phyloP scores from a whole-genome alignment of 2,888 invertebrate genomes.

The Chrysolina oricalcia region DNA sequence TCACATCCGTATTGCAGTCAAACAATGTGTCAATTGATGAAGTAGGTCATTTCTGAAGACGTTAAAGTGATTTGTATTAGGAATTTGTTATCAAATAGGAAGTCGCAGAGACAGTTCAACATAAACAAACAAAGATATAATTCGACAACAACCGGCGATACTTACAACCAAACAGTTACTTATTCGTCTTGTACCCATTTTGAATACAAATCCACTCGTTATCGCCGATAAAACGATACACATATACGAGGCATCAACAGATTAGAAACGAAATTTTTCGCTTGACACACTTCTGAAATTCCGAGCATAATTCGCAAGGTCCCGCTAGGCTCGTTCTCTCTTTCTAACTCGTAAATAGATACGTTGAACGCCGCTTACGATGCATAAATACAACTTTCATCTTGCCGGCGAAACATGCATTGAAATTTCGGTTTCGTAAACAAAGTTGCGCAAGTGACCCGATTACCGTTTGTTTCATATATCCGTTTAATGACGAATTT shows the following conservation, averaged over 20 bases:
- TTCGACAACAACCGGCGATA: too few species aligned
- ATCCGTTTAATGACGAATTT: neutral
- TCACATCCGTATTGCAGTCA: too few species aligned
- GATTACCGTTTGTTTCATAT: neutral
- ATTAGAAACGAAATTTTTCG: conserved; percentile 55
- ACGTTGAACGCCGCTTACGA: conserved; percentile 1
- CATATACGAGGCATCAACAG: conserved; percentile 13
- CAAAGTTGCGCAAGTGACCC: conserved; percentile 33
- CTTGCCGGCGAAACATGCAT: conserved; percentile 34
- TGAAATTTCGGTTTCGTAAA: conserved; percentile 38
- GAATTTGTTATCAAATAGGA: too few species aligned
- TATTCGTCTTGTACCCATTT: too few species aligned
- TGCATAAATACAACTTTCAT: conserved; percentile 35
- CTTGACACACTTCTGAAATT: conserved; percentile 61
- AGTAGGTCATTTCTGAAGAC: too few species aligned
- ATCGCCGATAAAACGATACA: neutral
- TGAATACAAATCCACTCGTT: neutral
- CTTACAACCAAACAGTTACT: too few species aligned
- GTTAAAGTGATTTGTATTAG: too few species aligned
- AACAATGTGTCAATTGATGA: too few species aligned
- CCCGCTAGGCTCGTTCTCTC: conserved; percentile 36
- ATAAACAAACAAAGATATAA: too few species aligned
- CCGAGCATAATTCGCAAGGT: conserved; percentile 61
- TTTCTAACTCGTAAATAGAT: neutral
- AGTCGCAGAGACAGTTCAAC: too few species aligned